Percentiles rank a stretch among this genome's conserved stretches.
Conservation (phyloP, 2,888 invertebrate species). For the Agrilus biguttatus region DNA sequence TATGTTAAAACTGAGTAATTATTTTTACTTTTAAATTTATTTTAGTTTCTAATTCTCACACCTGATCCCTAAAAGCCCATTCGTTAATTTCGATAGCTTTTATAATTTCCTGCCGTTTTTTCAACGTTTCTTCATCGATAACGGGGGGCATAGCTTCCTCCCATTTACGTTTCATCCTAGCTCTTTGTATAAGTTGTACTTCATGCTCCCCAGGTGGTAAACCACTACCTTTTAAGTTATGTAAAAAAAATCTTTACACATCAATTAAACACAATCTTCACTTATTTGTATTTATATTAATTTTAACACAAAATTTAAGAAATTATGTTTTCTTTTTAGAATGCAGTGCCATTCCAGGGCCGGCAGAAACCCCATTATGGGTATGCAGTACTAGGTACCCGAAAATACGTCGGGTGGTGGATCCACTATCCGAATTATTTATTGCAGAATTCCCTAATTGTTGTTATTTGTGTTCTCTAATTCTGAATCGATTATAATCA, state of each 20-base stretch:
- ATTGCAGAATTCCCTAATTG: too few relatives aligned
- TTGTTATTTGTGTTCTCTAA: too few relatives aligned
- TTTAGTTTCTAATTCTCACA: conserved; percentile 17
- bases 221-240: conserved; percentile 31
- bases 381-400: too few relatives aligned
- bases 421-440: too few relatives aligned
- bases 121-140: conserved; percentile 38
- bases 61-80: conserved; percentile 70
- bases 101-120: conserved; percentile 48
- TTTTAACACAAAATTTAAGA: neutral
- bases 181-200: conserved; percentile 50
- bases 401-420: too few relatives aligned
- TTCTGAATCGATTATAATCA: too few relatives aligned
- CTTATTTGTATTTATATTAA: neutral
- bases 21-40: conserved; percentile 3
- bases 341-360: too few relatives aligned
- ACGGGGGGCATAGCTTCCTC: conserved; percentile 43
- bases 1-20: conserved; percentile 1
- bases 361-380: too few relatives aligned
- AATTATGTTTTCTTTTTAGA: neutral
- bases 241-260: neutral
- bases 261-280: neutral
- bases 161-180: conserved; percentile 51
- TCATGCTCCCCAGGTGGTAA: conserved; percentile 47
- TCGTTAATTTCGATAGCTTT: conserved; percentile 69